Percentiles rank a stretch among this genome's conserved stretches.
Conservation (phyloP, 1,140 invertebrate genomes). For the Harpegnathos saltator region DNA sequence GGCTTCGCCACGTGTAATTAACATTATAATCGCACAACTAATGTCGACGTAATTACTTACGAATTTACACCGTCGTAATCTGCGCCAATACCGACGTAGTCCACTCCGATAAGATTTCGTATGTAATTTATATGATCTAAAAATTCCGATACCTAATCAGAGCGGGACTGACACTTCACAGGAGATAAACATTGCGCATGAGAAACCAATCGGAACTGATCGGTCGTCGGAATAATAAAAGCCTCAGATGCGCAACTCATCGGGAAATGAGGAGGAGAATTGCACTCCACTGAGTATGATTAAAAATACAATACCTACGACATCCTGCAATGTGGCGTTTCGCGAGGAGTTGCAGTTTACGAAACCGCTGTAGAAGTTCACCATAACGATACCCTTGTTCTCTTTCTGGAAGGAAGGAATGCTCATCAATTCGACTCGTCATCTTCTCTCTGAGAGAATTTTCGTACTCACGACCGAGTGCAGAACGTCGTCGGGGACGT, state of each 20-base stretch:
- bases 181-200: not conserved
- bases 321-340: constrained; percentile 66
- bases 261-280: too few species aligned
- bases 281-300: too few species aligned
- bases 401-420: constrained; percentile 62
- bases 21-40: not conserved
- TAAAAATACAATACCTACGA: constrained; percentile 56
- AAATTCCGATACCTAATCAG: constrained; percentile 62
- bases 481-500: constrained; percentile 88
- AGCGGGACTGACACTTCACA: not conserved
- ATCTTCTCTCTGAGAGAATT: not conserved
- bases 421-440: not conserved
- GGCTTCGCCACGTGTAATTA: not conserved
- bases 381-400: constrained; percentile 70
- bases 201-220: too few species aligned
- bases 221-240: too few species aligned
- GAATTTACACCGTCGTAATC: constrained; percentile 87
- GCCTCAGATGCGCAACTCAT: too few species aligned
- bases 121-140: constrained; percentile 90
- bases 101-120: constrained; percentile 85
- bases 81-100: constrained; percentile 87
- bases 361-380: constrained; percentile 65
- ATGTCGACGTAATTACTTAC: constrained; percentile 79
- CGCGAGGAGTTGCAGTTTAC: constrained; percentile 72
- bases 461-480: constrained; percentile 84